phyloP scores from a whole-genome alignment of 2,888 invertebrate genomes.

The Sericinus montela region DNA sequence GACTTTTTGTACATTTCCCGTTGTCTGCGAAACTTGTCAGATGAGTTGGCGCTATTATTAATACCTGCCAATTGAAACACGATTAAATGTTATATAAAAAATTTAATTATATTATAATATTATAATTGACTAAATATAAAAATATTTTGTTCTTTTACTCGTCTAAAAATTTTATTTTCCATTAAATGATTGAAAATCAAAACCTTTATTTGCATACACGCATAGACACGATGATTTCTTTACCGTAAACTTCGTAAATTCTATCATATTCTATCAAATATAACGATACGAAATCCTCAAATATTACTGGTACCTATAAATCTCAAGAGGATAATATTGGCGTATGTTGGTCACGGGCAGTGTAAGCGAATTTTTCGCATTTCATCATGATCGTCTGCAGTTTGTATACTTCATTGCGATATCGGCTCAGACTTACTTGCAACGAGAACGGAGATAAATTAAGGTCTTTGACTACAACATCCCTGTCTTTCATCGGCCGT shows the following conservation, averaged over 20 bases:
- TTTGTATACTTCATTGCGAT: neutral
- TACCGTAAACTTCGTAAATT: neutral
- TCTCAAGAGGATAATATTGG: neutral
- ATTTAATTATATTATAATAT: too few relatives aligned
- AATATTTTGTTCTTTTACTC: too few relatives aligned
- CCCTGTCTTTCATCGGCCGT: slow-evolving; percentile 1
- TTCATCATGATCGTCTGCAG: neutral
- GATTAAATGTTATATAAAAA: too few relatives aligned
- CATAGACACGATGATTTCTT: neutral
- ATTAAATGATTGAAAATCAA: neutral
- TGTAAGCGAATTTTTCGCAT: slow-evolving; percentile 1
- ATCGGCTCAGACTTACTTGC: neutral
- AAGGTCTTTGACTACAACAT: slow-evolving; percentile 6
- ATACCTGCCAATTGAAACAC: too few relatives aligned
- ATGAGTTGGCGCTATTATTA: too few relatives aligned
- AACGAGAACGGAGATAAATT: neutral
- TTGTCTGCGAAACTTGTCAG: too few relatives aligned
- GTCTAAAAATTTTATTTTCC: too few relatives aligned
- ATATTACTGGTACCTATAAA: neutral
- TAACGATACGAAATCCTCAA: neutral
- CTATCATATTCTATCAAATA: slow-evolving; percentile 6
- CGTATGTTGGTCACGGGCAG: slow-evolving; percentile 8
- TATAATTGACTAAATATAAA: too few relatives aligned
- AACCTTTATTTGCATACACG: neutral
- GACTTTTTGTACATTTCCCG: too few relatives aligned